Conservation (phyloP, 1,140 invertebrate genomes). For the Drosophila aff. region DNA sequence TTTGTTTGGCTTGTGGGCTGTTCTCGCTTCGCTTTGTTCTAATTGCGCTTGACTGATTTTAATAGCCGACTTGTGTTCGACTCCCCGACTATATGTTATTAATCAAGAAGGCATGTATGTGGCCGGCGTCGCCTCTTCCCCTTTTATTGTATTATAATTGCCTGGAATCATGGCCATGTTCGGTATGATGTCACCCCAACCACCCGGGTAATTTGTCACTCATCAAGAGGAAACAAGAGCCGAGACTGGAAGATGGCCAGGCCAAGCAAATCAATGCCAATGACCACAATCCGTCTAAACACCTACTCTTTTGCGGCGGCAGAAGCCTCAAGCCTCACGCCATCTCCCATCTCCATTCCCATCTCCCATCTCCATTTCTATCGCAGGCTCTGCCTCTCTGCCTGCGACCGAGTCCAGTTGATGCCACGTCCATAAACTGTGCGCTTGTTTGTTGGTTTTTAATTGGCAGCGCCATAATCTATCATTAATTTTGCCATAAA, state of each 20-base stretch:
- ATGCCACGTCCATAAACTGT: constrained; percentile 68
- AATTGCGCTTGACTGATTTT: constrained; percentile 81
- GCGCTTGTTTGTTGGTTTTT: constrained; percentile 83
- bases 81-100: constrained; percentile 60
- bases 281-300: constrained; percentile 71
- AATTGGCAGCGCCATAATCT: constrained; percentile 83
- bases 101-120: constrained; percentile 56
- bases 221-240: constrained; percentile 40
- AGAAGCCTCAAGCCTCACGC: background rate
- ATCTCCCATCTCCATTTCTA: constrained; percentile 36
- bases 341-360: constrained; percentile 26
- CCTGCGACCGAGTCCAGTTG: constrained; percentile 20
- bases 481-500: constrained; percentile 84
- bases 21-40: constrained; percentile 65
- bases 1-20: constrained; percentile 28
- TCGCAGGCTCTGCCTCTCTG: constrained; percentile 12
- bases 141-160: constrained; percentile 79
- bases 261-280: constrained; percentile 57
- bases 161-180: constrained; percentile 53
- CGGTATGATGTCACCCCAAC: constrained; percentile 70
- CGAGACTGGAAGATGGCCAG: background rate
- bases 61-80: constrained; percentile 52
- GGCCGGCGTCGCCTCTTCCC: constrained; percentile 28
- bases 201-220: constrained; percentile 66
- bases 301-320: constrained; percentile 60